phyloP scores from a whole-genome alignment of 2,797 vertebrate genomes.

The Halcyon badia region DNA sequence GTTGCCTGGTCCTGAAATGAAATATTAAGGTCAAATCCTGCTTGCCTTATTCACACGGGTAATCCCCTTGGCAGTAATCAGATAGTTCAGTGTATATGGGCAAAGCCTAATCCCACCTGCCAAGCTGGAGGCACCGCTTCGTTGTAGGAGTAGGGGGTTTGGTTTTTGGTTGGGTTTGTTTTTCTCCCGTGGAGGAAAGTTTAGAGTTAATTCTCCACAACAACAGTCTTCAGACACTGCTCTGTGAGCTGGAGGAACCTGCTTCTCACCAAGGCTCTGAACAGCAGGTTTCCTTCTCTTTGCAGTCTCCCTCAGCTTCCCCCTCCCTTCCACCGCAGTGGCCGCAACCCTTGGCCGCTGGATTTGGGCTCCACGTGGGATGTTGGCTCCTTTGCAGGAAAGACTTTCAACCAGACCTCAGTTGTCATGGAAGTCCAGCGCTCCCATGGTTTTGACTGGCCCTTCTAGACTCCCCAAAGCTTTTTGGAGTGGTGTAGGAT shows the following conservation, averaged over 20 bases:
- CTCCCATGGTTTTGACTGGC: background rate
- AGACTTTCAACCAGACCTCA: background rate
- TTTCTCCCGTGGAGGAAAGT: background rate
- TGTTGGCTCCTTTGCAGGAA: background rate
- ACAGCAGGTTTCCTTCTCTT: background rate
- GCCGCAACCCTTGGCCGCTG: background rate
- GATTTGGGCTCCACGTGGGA: rapidly evolving
- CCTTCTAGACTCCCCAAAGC: background rate
- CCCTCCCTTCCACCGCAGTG: rapidly evolving
- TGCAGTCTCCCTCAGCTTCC: background rate
- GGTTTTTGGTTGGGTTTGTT: too few relatives aligned
- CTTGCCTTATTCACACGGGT: slow-evolving; percentile 47
- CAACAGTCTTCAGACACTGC: background rate
- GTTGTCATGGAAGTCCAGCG: background rate
- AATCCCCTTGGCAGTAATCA: slow-evolving; percentile 49
- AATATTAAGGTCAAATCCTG: slow-evolving; percentile 63
- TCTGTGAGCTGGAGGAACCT: background rate
- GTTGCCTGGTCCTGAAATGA: background rate
- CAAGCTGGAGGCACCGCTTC: background rate
- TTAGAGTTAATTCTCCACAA: background rate
- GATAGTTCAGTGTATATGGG: slow-evolving; percentile 17
- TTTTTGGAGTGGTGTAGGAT: background rate
- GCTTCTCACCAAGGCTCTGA: background rate
- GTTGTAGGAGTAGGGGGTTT: background rate
- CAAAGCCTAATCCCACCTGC: slow-evolving; percentile 30